Conservation (phyloP, 1,140 invertebrate species). For the Chironomus tepperi region DNA sequence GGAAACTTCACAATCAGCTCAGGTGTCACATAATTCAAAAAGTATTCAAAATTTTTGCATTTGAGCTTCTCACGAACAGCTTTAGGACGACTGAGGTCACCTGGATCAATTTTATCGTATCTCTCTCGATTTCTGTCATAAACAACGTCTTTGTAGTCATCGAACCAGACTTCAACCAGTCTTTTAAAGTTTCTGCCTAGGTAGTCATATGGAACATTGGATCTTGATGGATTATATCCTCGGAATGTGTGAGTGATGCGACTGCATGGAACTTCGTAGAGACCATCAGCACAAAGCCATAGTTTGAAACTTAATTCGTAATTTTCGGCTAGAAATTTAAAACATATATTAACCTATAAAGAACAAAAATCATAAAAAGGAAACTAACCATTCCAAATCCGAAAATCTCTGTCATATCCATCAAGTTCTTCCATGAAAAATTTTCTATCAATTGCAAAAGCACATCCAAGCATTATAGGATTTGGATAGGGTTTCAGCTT, state of each 20-base stretch:
- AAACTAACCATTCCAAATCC: slow-evolving; percentile 68
- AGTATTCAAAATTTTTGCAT: slow-evolving; percentile 92
- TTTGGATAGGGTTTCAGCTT: slow-evolving; percentile 84
- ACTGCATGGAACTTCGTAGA: slow-evolving; percentile 85
- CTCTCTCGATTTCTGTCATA: slow-evolving; percentile 70
- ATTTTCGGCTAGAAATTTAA: background rate
- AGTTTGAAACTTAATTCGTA: slow-evolving; percentile 96
- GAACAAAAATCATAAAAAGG: too few relatives aligned
- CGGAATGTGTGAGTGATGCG: slow-evolving; percentile 92
- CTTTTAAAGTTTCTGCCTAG: slow-evolving; percentile 64
- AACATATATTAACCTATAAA: too few relatives aligned
- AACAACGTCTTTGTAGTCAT: slow-evolving; percentile 84
- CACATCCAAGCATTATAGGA: slow-evolving; percentile 92
- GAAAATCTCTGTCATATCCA: slow-evolving; percentile 88
- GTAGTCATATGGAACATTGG: slow-evolving; percentile 80
- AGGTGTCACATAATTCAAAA: slow-evolving; percentile 84
- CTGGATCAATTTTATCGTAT: slow-evolving; percentile 63
- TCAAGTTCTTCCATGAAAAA: slow-evolving; percentile 92
- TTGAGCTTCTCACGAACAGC: slow-evolving; percentile 59
- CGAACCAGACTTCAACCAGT: slow-evolving; percentile 96
- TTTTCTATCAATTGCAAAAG: slow-evolving; percentile 81
- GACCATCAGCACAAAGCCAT: slow-evolving; percentile 84
- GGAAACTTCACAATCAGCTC: slow-evolving; percentile 59
- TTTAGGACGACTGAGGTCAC: slow-evolving; percentile 58
- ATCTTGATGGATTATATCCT: slow-evolving; percentile 70